Evolutionary conservation across 1,140 invertebrate species (phyloP).

Genomic region (Rhyzopertha dominica): DNA sequence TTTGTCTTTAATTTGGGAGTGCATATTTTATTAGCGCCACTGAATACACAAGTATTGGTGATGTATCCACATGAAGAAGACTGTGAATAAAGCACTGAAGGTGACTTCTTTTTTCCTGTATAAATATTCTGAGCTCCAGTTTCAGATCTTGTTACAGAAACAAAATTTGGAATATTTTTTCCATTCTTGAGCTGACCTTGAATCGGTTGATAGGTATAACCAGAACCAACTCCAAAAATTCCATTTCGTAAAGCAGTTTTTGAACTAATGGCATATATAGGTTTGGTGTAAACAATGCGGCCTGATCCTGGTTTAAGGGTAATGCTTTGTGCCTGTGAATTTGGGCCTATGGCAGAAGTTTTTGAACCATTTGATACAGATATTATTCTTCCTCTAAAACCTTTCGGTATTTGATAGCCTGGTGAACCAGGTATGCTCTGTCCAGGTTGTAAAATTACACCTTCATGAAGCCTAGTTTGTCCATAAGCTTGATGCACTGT

Average conservation of each 20-base stretch:
- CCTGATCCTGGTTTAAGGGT: conserved; percentile 53
- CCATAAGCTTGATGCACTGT: conserved; percentile 49
- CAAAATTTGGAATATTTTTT: conserved; percentile 51
- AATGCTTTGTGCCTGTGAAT: conserved; percentile 62
- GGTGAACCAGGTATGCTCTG: conserved; percentile 55
- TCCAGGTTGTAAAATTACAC: conserved; percentile 56
- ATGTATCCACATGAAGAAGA: conserved; percentile 81
- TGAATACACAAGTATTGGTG: conserved; percentile 75
- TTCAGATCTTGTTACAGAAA: conserved; percentile 71
- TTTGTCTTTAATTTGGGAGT: conserved; percentile 62
- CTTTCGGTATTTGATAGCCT: conserved; percentile 60
- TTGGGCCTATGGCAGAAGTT: conserved; percentile 53
- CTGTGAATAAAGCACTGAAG: conserved; percentile 77
- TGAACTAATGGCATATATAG: conserved; percentile 43
- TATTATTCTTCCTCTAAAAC: conserved; percentile 61
- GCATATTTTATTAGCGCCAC: conserved; percentile 72
- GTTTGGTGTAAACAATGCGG: conserved; percentile 47
- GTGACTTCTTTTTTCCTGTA: conserved; percentile 58
- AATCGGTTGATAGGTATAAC: conserved; percentile 33
- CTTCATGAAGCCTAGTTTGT: conserved; percentile 43
- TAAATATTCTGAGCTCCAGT: conserved; percentile 58
- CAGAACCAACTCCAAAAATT: conserved; percentile 31
- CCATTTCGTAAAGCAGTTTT: conserved; percentile 34
- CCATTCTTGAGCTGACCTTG: conserved; percentile 34
- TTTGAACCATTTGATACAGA: conserved; percentile 55